A percentile compares a stretch with the other conserved stretches of the same genome.
These are phyloP conservation scores for Pseudocheirus occidentalis DNA, from an alignment of 2,797 vertebrate species.

Conservation along the genomic window DNA sequence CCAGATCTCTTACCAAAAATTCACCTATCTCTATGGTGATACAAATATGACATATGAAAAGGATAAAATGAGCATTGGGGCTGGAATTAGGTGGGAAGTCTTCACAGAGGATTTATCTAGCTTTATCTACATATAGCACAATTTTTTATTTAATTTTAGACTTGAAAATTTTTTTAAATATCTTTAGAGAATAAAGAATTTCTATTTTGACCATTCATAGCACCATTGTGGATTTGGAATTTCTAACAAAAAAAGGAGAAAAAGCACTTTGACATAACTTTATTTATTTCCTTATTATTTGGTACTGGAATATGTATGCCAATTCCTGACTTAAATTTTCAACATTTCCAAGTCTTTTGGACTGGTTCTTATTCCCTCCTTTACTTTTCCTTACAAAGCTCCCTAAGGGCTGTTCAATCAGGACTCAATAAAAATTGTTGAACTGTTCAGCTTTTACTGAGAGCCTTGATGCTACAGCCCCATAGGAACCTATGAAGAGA, in stretches of 20 bases:
- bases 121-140: not conserved
- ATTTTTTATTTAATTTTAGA: not conserved
- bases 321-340: constrained; percentile 49
- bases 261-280: constrained; percentile 19
- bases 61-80: not conserved
- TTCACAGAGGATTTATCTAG: not conserved
- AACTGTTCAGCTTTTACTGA: constrained; percentile 72
- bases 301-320: constrained; percentile 1
- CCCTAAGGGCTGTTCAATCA: constrained; percentile 66
- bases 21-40: too few relatives aligned
- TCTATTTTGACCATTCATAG: not conserved
- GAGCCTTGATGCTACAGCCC: constrained; percentile 38
- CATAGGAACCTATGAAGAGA: constrained; percentile 58
- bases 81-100: not conserved
- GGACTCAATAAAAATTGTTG: constrained; percentile 73
- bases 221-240: constrained; percentile 26
- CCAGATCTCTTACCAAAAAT: too few relatives aligned
- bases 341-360: constrained; percentile 23
- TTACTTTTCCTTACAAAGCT: constrained; percentile 41
- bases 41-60: not conserved
- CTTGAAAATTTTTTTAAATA: too few relatives aligned
- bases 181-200: not conserved
- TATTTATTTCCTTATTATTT: constrained; percentile 47
- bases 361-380: not conserved
- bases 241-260: constrained; percentile 18